These are phyloP conservation scores for Drosophila mauritiana DNA, from an alignment of 1,140 invertebrate species.

Conservation along the genomic window DNA sequence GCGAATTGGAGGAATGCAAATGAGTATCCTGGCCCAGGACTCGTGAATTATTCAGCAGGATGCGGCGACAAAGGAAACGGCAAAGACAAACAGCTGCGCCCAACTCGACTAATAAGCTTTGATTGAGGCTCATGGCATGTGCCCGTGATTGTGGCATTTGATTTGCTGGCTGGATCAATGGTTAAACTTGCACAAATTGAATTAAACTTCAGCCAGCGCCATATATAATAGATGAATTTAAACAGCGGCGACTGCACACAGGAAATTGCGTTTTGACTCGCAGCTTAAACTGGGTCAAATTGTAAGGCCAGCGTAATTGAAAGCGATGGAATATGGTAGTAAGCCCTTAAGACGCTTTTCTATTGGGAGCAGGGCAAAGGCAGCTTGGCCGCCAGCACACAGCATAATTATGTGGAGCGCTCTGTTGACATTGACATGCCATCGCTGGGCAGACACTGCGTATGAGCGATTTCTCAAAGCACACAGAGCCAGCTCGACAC, in stretches of 20 bases:
- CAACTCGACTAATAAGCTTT: slow-evolving; percentile 61
- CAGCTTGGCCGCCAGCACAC: slow-evolving; percentile 29
- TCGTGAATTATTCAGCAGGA: slow-evolving; percentile 77
- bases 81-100: slow-evolving; percentile 64
- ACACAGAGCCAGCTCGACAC: slow-evolving; percentile 5
- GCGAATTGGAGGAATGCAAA: slow-evolving; percentile 70
- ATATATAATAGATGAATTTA: slow-evolving; percentile 19
- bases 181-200: slow-evolving; percentile 17
- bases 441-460: slow-evolving; percentile 43
- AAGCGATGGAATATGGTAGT: slow-evolving; percentile 16
- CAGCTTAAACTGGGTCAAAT: slow-evolving; percentile 55
- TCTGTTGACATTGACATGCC: slow-evolving; percentile 76
- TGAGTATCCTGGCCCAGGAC: slow-evolving; percentile 34
- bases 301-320: slow-evolving; percentile 41
- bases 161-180: slow-evolving; percentile 51
- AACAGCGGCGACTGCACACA: slow-evolving; percentile 13
- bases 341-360: slow-evolving; percentile 69
- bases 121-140: slow-evolving; percentile 72
- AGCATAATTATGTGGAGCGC: slow-evolving; percentile 66
- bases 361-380: slow-evolving; percentile 70
- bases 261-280: slow-evolving; percentile 4
- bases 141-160: slow-evolving; percentile 58
- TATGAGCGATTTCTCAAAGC: slow-evolving; percentile 66
- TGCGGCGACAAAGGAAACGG: slow-evolving; percentile 13
- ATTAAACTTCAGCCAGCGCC: slow-evolving; percentile 6